Base-by-base conservation (phyloP, 2,113 vertebrate genomes). In the Lathamus discolor region DNA sequence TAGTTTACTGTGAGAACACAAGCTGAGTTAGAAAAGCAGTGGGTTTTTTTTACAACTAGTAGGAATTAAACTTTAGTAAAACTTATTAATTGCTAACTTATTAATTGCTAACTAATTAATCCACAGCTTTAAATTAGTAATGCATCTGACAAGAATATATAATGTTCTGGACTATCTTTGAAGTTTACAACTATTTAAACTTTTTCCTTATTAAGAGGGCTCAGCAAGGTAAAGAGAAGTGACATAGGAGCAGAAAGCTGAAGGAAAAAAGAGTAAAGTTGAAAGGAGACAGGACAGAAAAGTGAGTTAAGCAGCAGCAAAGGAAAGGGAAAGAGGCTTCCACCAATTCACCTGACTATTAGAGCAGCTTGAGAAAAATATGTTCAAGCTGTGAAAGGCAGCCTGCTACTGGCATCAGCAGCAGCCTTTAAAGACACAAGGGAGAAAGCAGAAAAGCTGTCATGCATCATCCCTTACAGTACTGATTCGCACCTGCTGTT, bases 371-470 rank as follows among this genome's bases (percentile, higher is more conserved):
- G 67, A 82, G 70, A 93, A 85, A 68, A 66, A 10, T 31, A 39
- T 17, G 39, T 61, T 79, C 29, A 48, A 68, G 27, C 44, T 62
- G 52, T 61, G 69, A 89, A 87, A 85, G 33, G 33, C 82, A 28
- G 20, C 46, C 23, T 51, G 43, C 33, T 72, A 10, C 64, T 79
- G 74, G 48, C 92, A 94, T 82, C 57, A 76, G 8, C 67, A 23
- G 33, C 11, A 63, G 70, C 27, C 85, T 85, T 79, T 79, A 43
- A 63, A 72, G n/a, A 39, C 52, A n/a, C 7, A 10, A 82, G 39
- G 19, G 17, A 68, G 70, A 59, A 82, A 80, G 86, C 52, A 93
- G 77, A 66, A 86, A 86, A 86, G 80, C 51, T 84, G 75, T 52
- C 0, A 0, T 54, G 83, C 54, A 41, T 66, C 86, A 73, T 25